Evolutionary conservation across 64 coral and sea anemone species (phyloP), one percentile per base, ranked within the genome.

Genomic region (Montipora capricornis): DNA sequence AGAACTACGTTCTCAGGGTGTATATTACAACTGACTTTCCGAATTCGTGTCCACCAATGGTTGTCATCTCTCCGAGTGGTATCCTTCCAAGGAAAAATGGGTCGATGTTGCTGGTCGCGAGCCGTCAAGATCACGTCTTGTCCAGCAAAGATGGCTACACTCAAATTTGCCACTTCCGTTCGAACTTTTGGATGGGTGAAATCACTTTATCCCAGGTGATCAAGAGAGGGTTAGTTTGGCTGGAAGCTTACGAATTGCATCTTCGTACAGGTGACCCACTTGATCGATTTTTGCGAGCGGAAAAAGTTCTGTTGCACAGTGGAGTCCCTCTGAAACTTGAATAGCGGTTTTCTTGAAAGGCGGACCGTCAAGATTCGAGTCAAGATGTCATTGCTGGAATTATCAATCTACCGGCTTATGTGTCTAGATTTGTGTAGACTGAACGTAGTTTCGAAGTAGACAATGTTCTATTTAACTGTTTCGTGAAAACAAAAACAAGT

Each of bases 11-110:
- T 19, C 78, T 95, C 13, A 87, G 90, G 11, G 74, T 92, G 14
- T 89, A 89, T 29, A 57, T 95, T 49, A 69, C 84, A 20, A 1
- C 15, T 14, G 94, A 95, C 47, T 95, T 87, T 59, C 94, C 94
- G 0, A 95, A 92, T 50, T 92, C 84, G 0, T 92, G 90, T 20
- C 87, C 87, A 15, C 14, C 71, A 6, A 77, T 89, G 87, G 70
- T 76, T 8, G 20, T 75, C 17, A 55, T 19, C 22, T 76, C 52
- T 44, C 79, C 94, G 17, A n/a, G 26, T 5, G 44, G 20, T 20
- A 49, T 68, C 3, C 84, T 92, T 1, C 66, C 24, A 71, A 80
- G 50, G n/a, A 57, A 58, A 16, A 19, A 89, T 45, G 90, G 90
- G 44, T 47, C 51, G 16, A 15, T 5, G 6, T 1, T 89, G 20